Conservation (phyloP, 2,888 invertebrate species). For the Platycheirus rosarum region DNA sequence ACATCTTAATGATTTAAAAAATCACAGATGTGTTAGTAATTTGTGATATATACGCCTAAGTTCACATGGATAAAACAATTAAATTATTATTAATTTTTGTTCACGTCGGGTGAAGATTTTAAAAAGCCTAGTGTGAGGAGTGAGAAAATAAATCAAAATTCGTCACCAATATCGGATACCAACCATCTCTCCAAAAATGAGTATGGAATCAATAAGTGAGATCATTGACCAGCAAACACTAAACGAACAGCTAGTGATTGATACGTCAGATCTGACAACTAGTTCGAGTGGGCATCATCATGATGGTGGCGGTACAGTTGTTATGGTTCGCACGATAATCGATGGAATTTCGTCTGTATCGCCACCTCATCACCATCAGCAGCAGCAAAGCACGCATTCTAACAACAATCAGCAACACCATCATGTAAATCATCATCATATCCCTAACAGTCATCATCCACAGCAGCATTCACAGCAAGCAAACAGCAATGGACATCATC, state of each 20-base stretch:
- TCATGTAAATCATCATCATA: slow-evolving; percentile 68
- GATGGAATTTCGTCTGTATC: slow-evolving; percentile 76
- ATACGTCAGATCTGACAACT: slow-evolving; percentile 79
- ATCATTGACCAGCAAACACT: slow-evolving; percentile 85
- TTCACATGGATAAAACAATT: slow-evolving; percentile 18
- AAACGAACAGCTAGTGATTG: slow-evolving; percentile 82
- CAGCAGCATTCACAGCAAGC: slow-evolving; percentile 74
- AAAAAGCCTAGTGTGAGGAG: not conserved
- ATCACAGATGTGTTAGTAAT: not conserved
- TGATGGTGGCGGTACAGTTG: slow-evolving; percentile 78
- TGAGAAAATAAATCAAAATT: slow-evolving; percentile 52
- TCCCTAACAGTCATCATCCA: slow-evolving; percentile 71
- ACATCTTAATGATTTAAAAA: no score
- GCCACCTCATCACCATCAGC: slow-evolving; percentile 69
- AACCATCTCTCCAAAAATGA: slow-evolving; percentile 58
- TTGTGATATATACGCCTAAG: not conserved
- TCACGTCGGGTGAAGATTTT: not conserved
- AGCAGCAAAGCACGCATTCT: slow-evolving; percentile 73
- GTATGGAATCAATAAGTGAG: slow-evolving; percentile 85
- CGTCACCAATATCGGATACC: slow-evolving; percentile 68
- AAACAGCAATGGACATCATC: slow-evolving; percentile 55
- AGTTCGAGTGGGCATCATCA: slow-evolving; percentile 76
- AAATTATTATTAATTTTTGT: not conserved
- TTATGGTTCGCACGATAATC: slow-evolving; percentile 80
- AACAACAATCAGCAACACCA: slow-evolving; percentile 76